Evolutionary conservation across 2,113 vertebrate genomes (phyloP).

Genomic region (Trachemys scripta): DNA sequence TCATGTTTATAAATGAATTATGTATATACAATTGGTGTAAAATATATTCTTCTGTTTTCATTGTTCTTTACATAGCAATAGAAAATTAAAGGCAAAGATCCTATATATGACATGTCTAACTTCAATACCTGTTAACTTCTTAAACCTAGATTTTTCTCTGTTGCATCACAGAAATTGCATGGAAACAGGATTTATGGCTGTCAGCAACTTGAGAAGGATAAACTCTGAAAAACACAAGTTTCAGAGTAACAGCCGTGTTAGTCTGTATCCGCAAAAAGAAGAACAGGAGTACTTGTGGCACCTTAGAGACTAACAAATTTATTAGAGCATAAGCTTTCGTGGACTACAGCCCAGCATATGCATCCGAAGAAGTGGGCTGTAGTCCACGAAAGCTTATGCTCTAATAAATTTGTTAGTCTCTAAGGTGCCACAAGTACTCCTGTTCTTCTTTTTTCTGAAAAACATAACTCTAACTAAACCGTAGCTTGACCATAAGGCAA

Average conservation of each 20-base stretch:
- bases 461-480: neutral
- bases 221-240: neutral
- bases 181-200: neutral
- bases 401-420: too few relatives aligned
- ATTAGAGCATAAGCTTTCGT: too few relatives aligned
- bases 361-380: too few relatives aligned
- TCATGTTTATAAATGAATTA: neutral
- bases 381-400: too few relatives aligned
- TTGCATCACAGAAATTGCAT: neutral
- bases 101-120: neutral
- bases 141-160: neutral
- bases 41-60: neutral
- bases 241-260: too few relatives aligned
- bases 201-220: neutral
- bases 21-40: neutral
- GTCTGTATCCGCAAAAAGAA: too few relatives aligned
- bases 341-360: too few relatives aligned
- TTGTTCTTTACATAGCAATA: accelerated
- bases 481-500: neutral
- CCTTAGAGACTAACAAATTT: too few relatives aligned
- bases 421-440: too few relatives aligned
- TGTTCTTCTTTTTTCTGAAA: too few relatives aligned
- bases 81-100: neutral
- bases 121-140: neutral
- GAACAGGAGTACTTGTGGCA: too few relatives aligned